Evolutionary conservation across 2,797 vertebrate species (phyloP).

Genomic region (Cyclopterus lumpus): DNA sequence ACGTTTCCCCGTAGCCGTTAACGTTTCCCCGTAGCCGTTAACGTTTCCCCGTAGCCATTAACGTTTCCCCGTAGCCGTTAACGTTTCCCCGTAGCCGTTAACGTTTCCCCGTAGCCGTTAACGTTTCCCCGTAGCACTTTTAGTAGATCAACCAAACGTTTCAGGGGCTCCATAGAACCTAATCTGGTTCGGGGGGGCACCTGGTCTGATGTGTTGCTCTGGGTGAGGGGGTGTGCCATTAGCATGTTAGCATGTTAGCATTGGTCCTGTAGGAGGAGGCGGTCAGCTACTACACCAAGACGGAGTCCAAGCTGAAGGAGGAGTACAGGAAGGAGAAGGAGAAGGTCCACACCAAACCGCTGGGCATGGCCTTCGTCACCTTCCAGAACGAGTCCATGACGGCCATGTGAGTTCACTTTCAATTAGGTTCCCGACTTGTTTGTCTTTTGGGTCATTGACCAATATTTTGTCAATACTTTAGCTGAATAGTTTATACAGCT

Average conservation of each 20-base stretch:
- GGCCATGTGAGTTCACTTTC: conserved; percentile 85
- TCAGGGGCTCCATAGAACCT: too few species aligned
- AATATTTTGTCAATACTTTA: too few species aligned
- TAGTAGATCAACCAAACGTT: too few species aligned
- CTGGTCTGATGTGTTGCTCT: neutral
- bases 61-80: too few species aligned
- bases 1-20: too few species aligned
- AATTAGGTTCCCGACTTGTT: too few species aligned
- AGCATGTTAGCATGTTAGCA: neutral
- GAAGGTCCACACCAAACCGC: conserved; percentile 95
- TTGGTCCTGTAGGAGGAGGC: conserved; percentile 89
- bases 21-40: neutral
- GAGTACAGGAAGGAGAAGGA: conserved; percentile 96
- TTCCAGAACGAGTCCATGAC: conserved; percentile 98
- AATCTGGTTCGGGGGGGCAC: too few species aligned
- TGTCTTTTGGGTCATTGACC: too few species aligned
- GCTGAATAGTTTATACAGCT: too few species aligned
- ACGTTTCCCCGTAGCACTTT: neutral
- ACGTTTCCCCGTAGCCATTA: too few species aligned
- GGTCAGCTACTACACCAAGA: conserved; percentile 93
- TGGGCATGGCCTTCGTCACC: conserved; percentile 98
- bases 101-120: too few species aligned
- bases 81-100: neutral
- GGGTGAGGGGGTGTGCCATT: neutral
- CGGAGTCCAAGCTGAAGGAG: conserved; percentile 94